These are phyloP conservation scores for Coluber constrictor DNA, from an alignment of 2,797 vertebrate species.

Conservation along the genomic window DNA sequence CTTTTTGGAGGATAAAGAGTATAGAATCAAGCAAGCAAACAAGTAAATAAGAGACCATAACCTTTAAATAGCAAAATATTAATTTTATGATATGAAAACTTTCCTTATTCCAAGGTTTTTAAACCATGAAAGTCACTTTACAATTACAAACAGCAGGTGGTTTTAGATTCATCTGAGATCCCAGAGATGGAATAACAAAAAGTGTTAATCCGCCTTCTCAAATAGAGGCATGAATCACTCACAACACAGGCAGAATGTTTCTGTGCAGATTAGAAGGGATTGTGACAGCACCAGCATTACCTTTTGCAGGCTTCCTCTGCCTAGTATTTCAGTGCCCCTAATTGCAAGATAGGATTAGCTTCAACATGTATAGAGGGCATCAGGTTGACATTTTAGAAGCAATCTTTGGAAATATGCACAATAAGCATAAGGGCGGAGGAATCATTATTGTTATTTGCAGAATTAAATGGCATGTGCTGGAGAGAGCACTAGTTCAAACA, in stretches of 20 bases:
- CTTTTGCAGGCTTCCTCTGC: neutral
- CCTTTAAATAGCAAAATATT: constrained; percentile 57
- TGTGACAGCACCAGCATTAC: neutral
- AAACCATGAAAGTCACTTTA: constrained; percentile 40
- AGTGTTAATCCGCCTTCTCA: constrained; percentile 24
- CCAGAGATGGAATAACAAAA: constrained; percentile 39
- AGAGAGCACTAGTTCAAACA: neutral
- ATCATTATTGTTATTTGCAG: neutral
- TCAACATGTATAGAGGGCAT: neutral
- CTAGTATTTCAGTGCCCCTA: neutral
- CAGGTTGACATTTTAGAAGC: neutral
- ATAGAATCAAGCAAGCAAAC: neutral
- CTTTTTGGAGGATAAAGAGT: neutral
- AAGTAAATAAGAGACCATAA: constrained; percentile 46
- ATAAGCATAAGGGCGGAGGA: neutral
- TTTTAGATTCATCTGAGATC: neutral
- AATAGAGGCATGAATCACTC: neutral
- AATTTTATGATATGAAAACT: constrained; percentile 57
- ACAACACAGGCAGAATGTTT: neutral
- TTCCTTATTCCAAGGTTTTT: constrained; percentile 43
- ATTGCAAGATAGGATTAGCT: neutral
- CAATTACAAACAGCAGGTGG: constrained; percentile 33
- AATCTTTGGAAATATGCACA: neutral
- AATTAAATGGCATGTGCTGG: neutral
- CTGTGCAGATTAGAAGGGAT: neutral